Evolutionary conservation across 2,888 invertebrate genomes (phyloP).

Genomic region (Caenorhabditis sp.): DNA sequence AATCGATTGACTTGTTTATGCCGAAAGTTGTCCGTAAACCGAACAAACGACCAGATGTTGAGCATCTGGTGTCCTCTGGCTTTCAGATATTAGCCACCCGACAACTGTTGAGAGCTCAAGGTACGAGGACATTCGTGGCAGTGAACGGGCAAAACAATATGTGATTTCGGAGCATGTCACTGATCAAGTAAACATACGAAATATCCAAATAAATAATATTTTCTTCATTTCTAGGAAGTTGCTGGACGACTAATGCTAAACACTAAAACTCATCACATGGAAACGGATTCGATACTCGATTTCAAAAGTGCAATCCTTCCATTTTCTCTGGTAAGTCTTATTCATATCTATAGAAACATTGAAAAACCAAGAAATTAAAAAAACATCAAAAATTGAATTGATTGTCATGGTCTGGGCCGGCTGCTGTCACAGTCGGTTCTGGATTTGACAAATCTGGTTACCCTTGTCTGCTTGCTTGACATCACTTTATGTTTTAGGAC

Average conservation of each 20-base stretch:
- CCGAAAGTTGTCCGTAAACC: slow-evolving; percentile 9
- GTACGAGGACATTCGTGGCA: slow-evolving; percentile 47
- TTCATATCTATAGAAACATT: too few relatives aligned
- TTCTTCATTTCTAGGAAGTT: slow-evolving; percentile 24
- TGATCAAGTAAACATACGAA: slow-evolving; percentile 24
- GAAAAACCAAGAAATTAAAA: too few relatives aligned
- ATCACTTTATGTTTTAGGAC: slow-evolving; percentile 24
- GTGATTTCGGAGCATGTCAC: slow-evolving; percentile 50
- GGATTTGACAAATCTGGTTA: neutral
- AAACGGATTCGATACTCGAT: slow-evolving; percentile 35
- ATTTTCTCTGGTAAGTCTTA: slow-evolving; percentile 28
- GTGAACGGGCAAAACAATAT: slow-evolving; percentile 50
- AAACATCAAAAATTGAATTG: too few relatives aligned
- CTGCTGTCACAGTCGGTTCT: too few relatives aligned
- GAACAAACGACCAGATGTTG: too few relatives aligned
- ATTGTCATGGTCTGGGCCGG: too few relatives aligned
- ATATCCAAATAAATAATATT: neutral
- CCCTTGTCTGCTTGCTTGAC: too few relatives aligned
- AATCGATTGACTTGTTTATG: too few relatives aligned
- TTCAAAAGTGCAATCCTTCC: slow-evolving; percentile 37
- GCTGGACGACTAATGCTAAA: slow-evolving; percentile 43
- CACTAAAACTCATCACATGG: slow-evolving; percentile 45
- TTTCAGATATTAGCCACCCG: slow-evolving; percentile 45
- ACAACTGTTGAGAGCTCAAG: slow-evolving; percentile 53
- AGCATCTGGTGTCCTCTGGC: slow-evolving; percentile 15